Conservation (phyloP, 1,140 invertebrate species). For the Anadara kagoshimensis region DNA sequence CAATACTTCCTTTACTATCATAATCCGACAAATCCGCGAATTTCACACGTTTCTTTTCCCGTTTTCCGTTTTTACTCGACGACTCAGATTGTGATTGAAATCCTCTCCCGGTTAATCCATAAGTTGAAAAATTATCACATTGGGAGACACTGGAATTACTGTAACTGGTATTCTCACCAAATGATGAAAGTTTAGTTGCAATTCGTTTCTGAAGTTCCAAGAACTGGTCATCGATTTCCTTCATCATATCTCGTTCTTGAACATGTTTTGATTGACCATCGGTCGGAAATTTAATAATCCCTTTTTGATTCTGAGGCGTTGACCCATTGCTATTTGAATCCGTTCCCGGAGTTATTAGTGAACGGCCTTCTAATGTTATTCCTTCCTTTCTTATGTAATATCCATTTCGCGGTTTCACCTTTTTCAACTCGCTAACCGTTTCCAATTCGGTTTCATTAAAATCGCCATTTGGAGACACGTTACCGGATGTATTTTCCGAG, state of each 20-base stretch:
- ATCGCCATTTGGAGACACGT: conserved; percentile 3
- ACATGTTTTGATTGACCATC: neutral
- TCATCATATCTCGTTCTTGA: neutral
- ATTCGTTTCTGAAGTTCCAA: conserved; percentile 28
- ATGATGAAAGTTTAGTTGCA: conserved; percentile 12
- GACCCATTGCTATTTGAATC: neutral
- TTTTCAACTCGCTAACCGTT: neutral
- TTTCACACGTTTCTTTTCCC: conserved; percentile 23
- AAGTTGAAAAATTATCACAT: conserved; percentile 19
- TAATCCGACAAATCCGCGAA: conserved; percentile 24
- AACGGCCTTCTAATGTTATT: conserved; percentile 25
- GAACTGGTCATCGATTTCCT: conserved; percentile 32
- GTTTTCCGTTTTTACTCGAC: conserved; percentile 5
- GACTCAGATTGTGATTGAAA: conserved; percentile 28
- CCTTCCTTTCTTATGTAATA: neutral
- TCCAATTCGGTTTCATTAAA: neutral
- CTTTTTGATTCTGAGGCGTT: neutral
- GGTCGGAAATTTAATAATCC: neutral
- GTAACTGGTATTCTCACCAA: conserved; percentile 15
- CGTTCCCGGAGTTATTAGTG: conserved; percentile 25
- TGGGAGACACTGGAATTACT: neutral
- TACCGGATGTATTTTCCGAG: neutral
- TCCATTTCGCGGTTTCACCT: neutral
- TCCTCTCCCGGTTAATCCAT: conserved; percentile 28
- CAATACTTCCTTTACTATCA: neutral